phyloP scores from a whole-genome alignment of 1,140 invertebrate genomes.

The Cecropterus lyciades region DNA sequence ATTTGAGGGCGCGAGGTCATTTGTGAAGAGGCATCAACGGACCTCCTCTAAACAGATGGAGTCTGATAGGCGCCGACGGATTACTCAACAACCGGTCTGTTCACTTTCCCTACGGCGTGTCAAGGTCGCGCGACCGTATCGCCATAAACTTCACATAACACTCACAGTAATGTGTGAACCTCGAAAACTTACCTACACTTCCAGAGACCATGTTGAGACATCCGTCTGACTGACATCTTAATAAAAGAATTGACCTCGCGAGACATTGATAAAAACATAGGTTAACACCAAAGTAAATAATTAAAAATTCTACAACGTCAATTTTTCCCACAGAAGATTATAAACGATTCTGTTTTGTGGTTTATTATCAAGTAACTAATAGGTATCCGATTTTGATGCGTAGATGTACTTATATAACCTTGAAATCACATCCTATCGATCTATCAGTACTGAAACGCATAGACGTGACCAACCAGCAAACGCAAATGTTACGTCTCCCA shows the following conservation, averaged over 20 bases:
- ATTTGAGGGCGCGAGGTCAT: constrained; percentile 6
- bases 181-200: constrained; percentile 14
- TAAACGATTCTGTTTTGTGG: no score
- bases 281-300: neutral
- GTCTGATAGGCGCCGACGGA: constrained; percentile 43
- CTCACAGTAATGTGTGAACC: neutral
- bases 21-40: constrained; percentile 3
- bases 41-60: constrained; percentile 30
- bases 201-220: neutral
- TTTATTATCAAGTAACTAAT: no score
- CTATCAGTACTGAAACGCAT: neutral
- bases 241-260: neutral
- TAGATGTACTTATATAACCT: neutral
- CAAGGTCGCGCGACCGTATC: constrained; percentile 67
- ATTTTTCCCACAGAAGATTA: no score
- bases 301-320: neutral
- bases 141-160: constrained; percentile 53
- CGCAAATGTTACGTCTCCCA: constrained; percentile 5
- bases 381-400: no score
- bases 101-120: constrained; percentile 76
- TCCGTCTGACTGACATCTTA: neutral
- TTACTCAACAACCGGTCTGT: constrained; percentile 73
- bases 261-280: neutral
- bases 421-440: neutral
- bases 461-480: neutral